Base-by-base conservation (phyloP, 2,113 vertebrate genomes). In the Chrysemys picta region DNA sequence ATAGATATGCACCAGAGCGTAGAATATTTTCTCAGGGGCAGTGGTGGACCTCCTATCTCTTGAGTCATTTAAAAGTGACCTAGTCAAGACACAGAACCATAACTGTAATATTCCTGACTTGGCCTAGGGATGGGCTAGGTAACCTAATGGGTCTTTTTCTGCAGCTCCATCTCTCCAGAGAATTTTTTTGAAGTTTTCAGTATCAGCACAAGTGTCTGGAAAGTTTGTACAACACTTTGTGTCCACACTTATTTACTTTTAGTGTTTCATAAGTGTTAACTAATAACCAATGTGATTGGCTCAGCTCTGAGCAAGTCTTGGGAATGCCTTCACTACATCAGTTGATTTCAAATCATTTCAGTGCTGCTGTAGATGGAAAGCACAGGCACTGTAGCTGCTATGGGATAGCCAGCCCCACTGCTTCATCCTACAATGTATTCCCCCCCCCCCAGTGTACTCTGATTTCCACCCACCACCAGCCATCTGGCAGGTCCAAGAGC, bases 31-130 rank as follows among this genome's bases (percentile, higher is more conserved):
- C 88, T 47, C 49, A 24, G 4, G n/a, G 6, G 10, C 0, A 0
- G 81, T 49, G 35, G 31, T 75, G 31, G 93, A 90, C 78, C 89
- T 83, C 14, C 94, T 81, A 91, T 88, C 52, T 84, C 72, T 92
- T 82, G 38, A 12, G 38, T 92, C 87, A 52, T 92, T 90, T 75
- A 65, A 92, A 95, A 45, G 24, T 45, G n/a, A 75, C 72, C 72
- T 75, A 75, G 19, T 75, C n/a, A 25, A 75, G 38, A 75, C 21
- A 42, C 72, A 75, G 38, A 21, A 10, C n/a, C 5, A 1, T 75
- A 38, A 45, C 22, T 75, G 38, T 38, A 42, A 22, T n/a, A 75
- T 42, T 42, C 38, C 38, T 75, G 38, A 25, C 19, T 42, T 75
- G 72, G 62, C n/a, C 38, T 11, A 75, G 38, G 38, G 22, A 25